A percentile compares a stretch with the other conserved stretches of the same genome.
Evolutionary conservation across 2,888 invertebrate species (phyloP).

Genomic region (Campopleginae sp.): DNA sequence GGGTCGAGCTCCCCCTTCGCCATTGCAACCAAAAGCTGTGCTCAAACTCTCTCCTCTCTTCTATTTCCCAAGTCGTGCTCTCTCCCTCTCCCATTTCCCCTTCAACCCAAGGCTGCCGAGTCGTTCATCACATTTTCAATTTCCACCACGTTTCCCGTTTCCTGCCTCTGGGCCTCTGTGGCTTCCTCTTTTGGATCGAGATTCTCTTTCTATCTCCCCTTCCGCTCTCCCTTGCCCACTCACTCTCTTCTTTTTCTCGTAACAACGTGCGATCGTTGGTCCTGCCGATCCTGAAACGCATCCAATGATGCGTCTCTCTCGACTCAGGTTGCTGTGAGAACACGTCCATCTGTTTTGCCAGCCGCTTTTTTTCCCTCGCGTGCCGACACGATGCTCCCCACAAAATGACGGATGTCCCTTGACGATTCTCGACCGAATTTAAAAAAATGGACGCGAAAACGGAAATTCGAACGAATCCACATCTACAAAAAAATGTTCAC

Average conservation of each 20-base stretch:
- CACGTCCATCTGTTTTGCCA: slow-evolving; percentile 29
- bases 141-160: slow-evolving; percentile 84
- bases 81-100: slow-evolving; percentile 72
- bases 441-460: neutral
- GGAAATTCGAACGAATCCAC: slow-evolving; percentile 30
- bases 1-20: slow-evolving; percentile 34
- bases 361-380: neutral
- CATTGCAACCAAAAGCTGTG: slow-evolving; percentile 71
- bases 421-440: neutral
- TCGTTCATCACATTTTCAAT: slow-evolving; percentile 84
- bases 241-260: neutral
- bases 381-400: slow-evolving; percentile 25
- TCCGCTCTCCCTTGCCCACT: slow-evolving; percentile 10
- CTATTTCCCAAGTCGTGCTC: slow-evolving; percentile 43
- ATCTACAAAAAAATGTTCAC: neutral
- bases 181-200: slow-evolving; percentile 57
- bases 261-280: slow-evolving; percentile 39
- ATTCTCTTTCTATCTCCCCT: neutral
- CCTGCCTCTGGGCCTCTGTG: slow-evolving; percentile 73
- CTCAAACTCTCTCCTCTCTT: slow-evolving; percentile 49
- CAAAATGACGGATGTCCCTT: slow-evolving; percentile 40
- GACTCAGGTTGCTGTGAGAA: slow-evolving; percentile 30
- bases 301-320: slow-evolving; percentile 27
- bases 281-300: slow-evolving; percentile 40
- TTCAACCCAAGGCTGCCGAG: slow-evolving; percentile 71